These are phyloP conservation scores for Ammodytes dubius DNA, from an alignment of 2,113 vertebrate species.

Conservation along the genomic window DNA sequence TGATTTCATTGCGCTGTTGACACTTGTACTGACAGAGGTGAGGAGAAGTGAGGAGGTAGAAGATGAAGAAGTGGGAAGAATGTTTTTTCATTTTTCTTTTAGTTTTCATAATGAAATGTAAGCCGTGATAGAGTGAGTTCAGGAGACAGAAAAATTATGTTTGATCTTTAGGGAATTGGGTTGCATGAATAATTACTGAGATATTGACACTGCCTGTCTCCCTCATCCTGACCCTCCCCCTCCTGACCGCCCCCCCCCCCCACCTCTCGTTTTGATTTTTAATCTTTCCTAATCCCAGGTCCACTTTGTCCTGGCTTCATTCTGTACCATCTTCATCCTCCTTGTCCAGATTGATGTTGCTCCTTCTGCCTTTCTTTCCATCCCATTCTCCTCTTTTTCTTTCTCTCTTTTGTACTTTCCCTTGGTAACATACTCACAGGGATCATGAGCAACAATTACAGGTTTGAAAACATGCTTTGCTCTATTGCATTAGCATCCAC, in stretches of 20 bases:
- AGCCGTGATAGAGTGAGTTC: not conserved
- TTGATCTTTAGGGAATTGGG: constrained; percentile 24
- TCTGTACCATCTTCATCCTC: not conserved
- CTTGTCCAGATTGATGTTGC: not conserved
- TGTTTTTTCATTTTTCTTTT: too few species aligned
- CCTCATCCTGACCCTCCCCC: not conserved
- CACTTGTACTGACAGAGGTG: constrained; percentile 1
- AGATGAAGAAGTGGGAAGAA: not conserved
- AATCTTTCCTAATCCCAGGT: not conserved
- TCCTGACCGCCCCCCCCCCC: not conserved
- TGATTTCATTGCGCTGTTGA: constrained; percentile 26
- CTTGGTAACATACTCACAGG: not conserved
- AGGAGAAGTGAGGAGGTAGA: constrained; percentile 7
- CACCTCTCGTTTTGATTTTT: not conserved
- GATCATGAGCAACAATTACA: not conserved
- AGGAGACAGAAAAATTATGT: not conserved
- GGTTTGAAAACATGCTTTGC: not conserved
- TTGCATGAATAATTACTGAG: constrained; percentile 65
- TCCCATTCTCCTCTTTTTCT: not conserved
- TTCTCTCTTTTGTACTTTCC: not conserved
- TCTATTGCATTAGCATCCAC: constrained; percentile 1
- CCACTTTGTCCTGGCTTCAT: not conserved
- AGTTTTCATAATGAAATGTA: not conserved
- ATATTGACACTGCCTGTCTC: constrained; percentile 35
- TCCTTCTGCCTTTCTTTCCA: too few species aligned